Percentiles rank a stretch among this genome's conserved stretches.
Evolutionary conservation across 2,888 invertebrate genomes (phyloP).

Genomic region (Tridacna gigas): DNA sequence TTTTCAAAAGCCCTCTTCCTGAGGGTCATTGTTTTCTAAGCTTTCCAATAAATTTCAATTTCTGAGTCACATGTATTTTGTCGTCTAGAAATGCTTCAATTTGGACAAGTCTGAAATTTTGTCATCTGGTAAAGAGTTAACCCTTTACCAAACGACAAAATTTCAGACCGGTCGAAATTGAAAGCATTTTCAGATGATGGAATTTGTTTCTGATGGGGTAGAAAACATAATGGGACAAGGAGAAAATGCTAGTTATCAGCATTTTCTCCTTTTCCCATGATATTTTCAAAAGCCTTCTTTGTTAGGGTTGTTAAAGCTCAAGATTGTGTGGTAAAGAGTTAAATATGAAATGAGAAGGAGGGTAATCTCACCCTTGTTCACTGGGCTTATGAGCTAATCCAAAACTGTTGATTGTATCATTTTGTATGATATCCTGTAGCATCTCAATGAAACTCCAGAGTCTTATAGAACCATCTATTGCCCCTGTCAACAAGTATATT

Average conservation of each 20-base stretch:
- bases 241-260: neutral
- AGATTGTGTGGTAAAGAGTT: neutral
- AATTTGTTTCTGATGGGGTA: neutral
- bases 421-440: slow-evolving; percentile 38
- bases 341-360: neutral
- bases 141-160: too few species aligned
- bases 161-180: too few species aligned
- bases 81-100: too few species aligned
- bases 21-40: too few species aligned
- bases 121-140: too few species aligned
- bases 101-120: too few species aligned
- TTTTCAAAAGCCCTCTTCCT: too few species aligned
- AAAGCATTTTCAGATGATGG: neutral
- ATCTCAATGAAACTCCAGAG: slow-evolving; percentile 77
- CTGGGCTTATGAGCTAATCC: slow-evolving; percentile 12
- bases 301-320: neutral
- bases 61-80: too few species aligned
- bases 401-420: slow-evolving; percentile 33
- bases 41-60: too few species aligned
- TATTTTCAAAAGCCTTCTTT: neutral
- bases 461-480: slow-evolving; percentile 81
- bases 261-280: too few species aligned
- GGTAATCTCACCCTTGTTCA: slow-evolving; percentile 13
- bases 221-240: neutral
- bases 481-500: slow-evolving; percentile 70